Evolutionary conservation across 2,113 vertebrate species (phyloP).

Genomic region (Artemisiospiza belli): DNA sequence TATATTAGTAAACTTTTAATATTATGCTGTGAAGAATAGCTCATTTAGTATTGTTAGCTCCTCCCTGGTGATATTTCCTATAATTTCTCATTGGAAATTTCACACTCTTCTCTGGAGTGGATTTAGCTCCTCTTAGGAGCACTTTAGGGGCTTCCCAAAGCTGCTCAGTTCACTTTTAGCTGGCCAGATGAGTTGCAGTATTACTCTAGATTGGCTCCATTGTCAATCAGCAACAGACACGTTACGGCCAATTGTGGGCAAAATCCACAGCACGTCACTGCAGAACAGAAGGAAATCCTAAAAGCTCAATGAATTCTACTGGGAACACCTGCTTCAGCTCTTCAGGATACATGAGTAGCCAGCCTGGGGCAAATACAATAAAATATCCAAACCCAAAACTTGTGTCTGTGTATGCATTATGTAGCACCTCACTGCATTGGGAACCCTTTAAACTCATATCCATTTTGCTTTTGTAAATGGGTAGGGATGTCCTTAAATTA

Average conservation of each 20-base stretch:
- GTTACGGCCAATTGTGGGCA: accelerated
- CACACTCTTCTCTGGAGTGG: not conserved
- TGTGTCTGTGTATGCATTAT: not conserved
- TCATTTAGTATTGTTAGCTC: not conserved
- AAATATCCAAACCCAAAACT: not conserved
- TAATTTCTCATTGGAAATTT: not conserved
- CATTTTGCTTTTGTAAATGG: not conserved
- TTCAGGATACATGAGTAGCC: not conserved
- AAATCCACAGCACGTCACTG: not conserved
- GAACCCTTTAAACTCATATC: not conserved
- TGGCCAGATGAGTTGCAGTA: accelerated
- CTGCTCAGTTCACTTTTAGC: not conserved
- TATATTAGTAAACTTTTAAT: not conserved
- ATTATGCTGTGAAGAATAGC: not conserved
- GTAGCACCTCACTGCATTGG: not conserved
- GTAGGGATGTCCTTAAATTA: not conserved
- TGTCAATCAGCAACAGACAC: not conserved
- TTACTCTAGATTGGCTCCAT: not conserved
- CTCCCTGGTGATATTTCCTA: not conserved
- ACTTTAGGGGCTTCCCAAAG: not conserved
- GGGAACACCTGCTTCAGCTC: not conserved
- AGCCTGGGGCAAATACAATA: not conserved
- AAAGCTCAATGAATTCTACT: not conserved
- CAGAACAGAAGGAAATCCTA: not conserved
- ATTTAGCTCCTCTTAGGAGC: not conserved